phyloP scores from a whole-genome alignment of 2,113 vertebrate genomes.

The Phoenicopterus ruber region DNA sequence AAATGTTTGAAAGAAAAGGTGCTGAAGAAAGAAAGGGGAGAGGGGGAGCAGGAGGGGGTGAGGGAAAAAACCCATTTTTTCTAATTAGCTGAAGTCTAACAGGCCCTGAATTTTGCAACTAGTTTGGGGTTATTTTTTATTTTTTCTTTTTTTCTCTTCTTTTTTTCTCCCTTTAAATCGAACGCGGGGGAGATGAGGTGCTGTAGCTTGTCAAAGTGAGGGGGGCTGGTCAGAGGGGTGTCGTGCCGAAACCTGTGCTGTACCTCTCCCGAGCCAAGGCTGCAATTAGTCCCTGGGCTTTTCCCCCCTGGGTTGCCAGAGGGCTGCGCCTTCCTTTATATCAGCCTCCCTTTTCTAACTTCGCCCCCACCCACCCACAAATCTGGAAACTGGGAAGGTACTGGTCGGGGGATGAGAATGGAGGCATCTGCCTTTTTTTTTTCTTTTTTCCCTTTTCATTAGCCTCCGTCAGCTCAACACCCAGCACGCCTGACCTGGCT shows the following conservation, averaged over 20 bases:
- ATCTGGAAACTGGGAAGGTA: not conserved
- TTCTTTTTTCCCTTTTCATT: not conserved
- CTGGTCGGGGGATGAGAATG: not conserved
- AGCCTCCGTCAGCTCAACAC: not conserved
- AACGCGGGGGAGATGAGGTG: not conserved
- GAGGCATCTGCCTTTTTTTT: not conserved
- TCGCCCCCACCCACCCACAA: not conserved
- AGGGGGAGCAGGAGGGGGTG: constrained; percentile 2
- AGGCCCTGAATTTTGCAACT: constrained; percentile 80
- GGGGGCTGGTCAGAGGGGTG: not conserved
- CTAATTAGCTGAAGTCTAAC: constrained; percentile 96
- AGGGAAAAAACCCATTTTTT: constrained; percentile 76
- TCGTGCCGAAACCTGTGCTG: constrained; percentile 29
- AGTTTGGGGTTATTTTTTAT: not conserved
- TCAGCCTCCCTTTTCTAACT: not conserved
- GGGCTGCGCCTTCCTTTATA: not conserved
- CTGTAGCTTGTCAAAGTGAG: constrained; percentile 28
- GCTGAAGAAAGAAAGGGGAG: constrained; percentile 82
- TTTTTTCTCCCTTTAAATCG: not conserved
- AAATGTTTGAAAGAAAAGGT: constrained; percentile 87
- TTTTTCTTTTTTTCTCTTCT: not conserved
- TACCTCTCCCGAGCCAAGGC: not conserved
- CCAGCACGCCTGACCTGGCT: not conserved
- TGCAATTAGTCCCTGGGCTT: not conserved
- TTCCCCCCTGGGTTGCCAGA: not conserved